Conservation (phyloP, 2,113 vertebrate genomes). For the Pseudonaja textilis region DNA sequence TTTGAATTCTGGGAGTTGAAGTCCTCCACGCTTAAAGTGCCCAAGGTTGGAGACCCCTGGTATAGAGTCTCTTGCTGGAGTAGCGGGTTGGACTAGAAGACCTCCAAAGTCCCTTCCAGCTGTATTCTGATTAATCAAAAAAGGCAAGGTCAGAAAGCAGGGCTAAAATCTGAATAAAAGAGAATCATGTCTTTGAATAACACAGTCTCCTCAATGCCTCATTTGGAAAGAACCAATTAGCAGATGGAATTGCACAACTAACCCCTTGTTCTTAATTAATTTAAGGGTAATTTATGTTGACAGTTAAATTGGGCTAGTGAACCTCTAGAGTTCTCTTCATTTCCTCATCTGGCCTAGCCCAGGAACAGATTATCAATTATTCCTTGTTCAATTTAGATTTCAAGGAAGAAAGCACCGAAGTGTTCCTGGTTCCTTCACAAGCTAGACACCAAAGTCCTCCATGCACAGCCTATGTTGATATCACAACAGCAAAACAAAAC, state of each 20-base stretch:
- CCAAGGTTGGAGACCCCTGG: too few species aligned
- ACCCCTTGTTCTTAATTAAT: conserved; percentile 12
- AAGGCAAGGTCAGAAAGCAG: not conserved
- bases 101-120: too few species aligned
- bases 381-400: not conserved
- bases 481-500: not conserved
- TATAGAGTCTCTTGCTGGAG: too few species aligned
- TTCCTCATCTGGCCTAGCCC: not conserved
- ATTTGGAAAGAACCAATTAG: not conserved
- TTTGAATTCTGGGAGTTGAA: too few species aligned
- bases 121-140: too few species aligned
- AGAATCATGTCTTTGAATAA: not conserved
- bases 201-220: not conserved
- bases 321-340: not conserved
- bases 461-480: not conserved
- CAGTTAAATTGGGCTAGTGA: not conserved
- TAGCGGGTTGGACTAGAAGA: too few species aligned
- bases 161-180: not conserved
- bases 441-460: not conserved
- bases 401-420: not conserved
- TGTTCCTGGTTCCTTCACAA: not conserved
- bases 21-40: too few species aligned
- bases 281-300: conserved; percentile 19
- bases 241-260: not conserved
- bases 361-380: not conserved